Evolutionary conservation across 2,113 vertebrate species (phyloP), one percentile per base, ranked within the genome.

Genomic region (Leucoraja erinaceus): DNA sequence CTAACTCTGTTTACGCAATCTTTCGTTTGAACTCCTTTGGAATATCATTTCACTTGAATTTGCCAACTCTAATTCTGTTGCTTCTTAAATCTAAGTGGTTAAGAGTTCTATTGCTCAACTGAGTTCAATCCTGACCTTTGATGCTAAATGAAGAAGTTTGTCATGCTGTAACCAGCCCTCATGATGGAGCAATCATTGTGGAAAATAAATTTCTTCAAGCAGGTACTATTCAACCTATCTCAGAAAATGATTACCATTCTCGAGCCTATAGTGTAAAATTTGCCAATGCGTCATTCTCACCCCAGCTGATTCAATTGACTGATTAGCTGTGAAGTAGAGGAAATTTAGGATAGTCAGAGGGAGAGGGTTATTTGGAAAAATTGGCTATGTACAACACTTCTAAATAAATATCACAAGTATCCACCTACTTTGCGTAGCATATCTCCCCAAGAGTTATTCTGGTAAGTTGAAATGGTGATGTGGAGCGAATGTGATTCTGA

Each of bases 401-500:
- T 88, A 1, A 88, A 83, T 83, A 81, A 8, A 12, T 61, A 5
- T 31, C n/a, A 14, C 0, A 63, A 86, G n/a, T 54, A 78, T 93
- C 12, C 31, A 68, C 91, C 33, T 7, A 94, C 97, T 95, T 98
- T 98, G 86, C 97, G 96, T 47, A 99, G 94, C 88, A 99, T 96
- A 94, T 98, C 97, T 1, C 97, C 98, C 98, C 98, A 99, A 93
- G 97, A 97, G 95, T 99, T 99, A 94, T 96, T 98, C 97, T 99
- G 99, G 94, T 95, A 98, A 0, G 98, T 98, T 56, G 99, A 99
- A 94, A 99, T 93, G 0, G 99, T 99, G 94, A 99, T 96, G 95
- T 99, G 99, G 79, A 99, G 96, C 0, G 99, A 99, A 94, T 99
- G 98, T 0, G 94, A 94, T 0, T 98, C 97, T 0, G 98, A 96